These are phyloP conservation scores for Caenorhabditis macrosperma DNA, from an alignment of 2,888 invertebrate genomes.

Conservation along the genomic window DNA sequence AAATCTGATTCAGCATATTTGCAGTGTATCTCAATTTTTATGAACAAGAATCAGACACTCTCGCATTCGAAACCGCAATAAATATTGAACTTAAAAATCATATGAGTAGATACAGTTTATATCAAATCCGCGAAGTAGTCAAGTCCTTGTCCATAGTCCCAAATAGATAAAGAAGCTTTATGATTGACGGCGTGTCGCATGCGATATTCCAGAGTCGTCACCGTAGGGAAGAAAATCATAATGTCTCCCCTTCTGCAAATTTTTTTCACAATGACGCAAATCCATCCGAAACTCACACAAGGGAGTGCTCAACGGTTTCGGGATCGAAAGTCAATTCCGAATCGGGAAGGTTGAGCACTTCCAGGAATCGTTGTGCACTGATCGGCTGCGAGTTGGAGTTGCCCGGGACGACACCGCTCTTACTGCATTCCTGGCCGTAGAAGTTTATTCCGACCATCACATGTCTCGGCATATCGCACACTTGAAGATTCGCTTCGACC, in stretches of 20 bases:
- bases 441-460: constrained; percentile 66
- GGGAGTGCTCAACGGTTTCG: not conserved
- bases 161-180: constrained; percentile 66
- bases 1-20: too few relatives aligned
- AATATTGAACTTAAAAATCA: not conserved
- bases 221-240: constrained; percentile 63
- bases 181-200: constrained; percentile 62
- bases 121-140: constrained; percentile 62
- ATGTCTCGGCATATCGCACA: constrained; percentile 26
- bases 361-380: not conserved
- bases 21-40: too few relatives aligned
- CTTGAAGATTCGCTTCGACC: not conserved
- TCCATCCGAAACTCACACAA: not conserved
- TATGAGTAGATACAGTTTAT: constrained; percentile 10
- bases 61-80: too few relatives aligned
- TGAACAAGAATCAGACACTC: too few relatives aligned
- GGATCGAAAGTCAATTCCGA: not conserved
- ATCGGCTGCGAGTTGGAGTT: not conserved
- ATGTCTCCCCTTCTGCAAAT: constrained; percentile 9
- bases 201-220: constrained; percentile 64
- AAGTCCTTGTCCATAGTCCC: constrained; percentile 75
- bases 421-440: constrained; percentile 56
- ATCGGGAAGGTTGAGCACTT: not conserved
- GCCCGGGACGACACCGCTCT: not conserved
- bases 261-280: not conserved